Base-by-base conservation (phyloP, 1,140 invertebrate species). In the Goniozus legneri region DNA sequence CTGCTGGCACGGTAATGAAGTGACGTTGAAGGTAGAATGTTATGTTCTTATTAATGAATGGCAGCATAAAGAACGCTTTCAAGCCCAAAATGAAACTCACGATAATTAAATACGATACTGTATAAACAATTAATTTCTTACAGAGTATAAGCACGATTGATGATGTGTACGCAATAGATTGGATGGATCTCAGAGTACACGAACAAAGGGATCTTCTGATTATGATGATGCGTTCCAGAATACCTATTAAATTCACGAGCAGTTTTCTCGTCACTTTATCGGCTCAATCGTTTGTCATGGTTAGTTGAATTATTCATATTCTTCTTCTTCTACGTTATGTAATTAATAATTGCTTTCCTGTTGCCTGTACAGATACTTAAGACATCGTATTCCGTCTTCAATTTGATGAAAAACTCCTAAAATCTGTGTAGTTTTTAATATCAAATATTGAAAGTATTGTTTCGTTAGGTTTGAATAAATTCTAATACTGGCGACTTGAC, bases 321-420 rank as follows among this genome's bases (percentile, higher is more conserved):
- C 15, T 40, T n/a, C 21, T 16, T n/a, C 15, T 20, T 44, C 33
- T 13, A 38, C 15, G 20, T n/a, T n/a, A n/a, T n/a, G 24, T 22
- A 16, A 44, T 38, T 21, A 34, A 36, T 31, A 14, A 30, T 21
- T 16, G 8, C 16, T 21, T n/a, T 24, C 16, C 34, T 22, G 14
- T 41, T 14, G 12, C 35, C 41, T 37, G 54, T 53, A 19, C 42
- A 64, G 58, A 64, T 64, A 32, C 40, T 64, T 8, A 64, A 57
- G 46, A 56, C 50, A 10, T 57, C 61, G 1, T 61, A 64, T 35
- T 64, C 61, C 0, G 41, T 59, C 21, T 61, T 55, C 24, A 64
- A 69, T n/a, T n/a, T n/a, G n/a, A n/a, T n/a, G n/a, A n/a, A n/a
- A n/a, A n/a, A n/a, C n/a, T n/a, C n/a, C n/a, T n/a, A n/a, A n/a